A percentile compares a stretch with the other conserved stretches of the same genome.
Conservation (phyloP, 2,113 vertebrate species). For the Pangasianodon hypophthalmus region DNA sequence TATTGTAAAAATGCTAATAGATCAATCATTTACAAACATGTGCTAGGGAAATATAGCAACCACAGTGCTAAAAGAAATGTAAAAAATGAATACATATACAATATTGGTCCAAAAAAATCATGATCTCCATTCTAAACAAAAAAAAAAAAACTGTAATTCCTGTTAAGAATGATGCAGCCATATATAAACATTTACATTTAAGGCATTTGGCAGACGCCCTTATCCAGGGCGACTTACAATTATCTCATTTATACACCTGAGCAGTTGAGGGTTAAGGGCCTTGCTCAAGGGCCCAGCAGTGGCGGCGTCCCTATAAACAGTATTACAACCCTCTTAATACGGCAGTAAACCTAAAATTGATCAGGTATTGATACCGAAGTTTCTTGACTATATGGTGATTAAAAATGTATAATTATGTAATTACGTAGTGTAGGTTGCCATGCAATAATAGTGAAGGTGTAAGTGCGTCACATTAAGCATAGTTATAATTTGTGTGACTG, state of each 20-base stretch:
- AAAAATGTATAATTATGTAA: background rate
- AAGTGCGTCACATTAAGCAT: background rate
- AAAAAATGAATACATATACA: background rate
- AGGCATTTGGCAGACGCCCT: too few relatives aligned
- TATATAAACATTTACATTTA: background rate
- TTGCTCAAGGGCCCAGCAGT: too few relatives aligned
- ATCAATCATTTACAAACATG: background rate
- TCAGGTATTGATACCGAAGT: background rate
- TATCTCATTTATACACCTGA: too few relatives aligned
- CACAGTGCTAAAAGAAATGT: background rate
- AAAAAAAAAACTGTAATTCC: background rate
- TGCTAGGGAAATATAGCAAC: background rate
- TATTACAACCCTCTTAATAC: background rate
- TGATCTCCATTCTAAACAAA: background rate
- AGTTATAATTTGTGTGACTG: background rate
- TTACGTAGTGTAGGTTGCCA: background rate
- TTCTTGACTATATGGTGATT: background rate
- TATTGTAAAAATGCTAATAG: background rate
- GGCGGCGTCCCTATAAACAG: too few relatives aligned
- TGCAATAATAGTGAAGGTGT: background rate
- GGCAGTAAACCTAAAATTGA: background rate
- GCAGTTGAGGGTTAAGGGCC: too few relatives aligned
- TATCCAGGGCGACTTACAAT: too few relatives aligned
- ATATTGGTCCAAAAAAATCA: background rate
- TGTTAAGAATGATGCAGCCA: background rate